phyloP scores from a whole-genome alignment of 2,113 vertebrate genomes.

The Athene noctua region DNA sequence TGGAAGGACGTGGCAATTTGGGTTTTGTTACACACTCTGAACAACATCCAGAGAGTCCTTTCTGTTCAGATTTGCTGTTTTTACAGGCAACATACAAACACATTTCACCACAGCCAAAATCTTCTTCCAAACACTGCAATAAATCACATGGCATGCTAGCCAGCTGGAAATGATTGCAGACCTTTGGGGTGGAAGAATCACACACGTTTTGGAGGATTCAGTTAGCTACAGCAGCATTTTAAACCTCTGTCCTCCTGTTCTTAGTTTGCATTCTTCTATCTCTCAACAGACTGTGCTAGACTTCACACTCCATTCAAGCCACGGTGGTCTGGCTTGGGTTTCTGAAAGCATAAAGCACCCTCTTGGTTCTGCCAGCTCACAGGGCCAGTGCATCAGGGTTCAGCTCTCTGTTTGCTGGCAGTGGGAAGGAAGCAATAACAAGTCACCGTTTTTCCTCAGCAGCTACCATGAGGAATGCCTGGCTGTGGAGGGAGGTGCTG shows the following conservation, averaged over 20 bases:
- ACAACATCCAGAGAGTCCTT: background rate
- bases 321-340: background rate
- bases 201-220: background rate
- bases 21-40: conserved; percentile 8
- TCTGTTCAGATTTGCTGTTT: conserved; percentile 24
- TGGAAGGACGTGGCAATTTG: background rate
- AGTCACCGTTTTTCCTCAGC: background rate
- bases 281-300: background rate
- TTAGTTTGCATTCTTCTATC: background rate
- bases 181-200: background rate
- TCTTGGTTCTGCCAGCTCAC: background rate
- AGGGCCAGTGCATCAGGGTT: fast-evolving
- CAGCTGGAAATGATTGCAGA: conserved; percentile 44
- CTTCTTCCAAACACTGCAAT: conserved; percentile 8
- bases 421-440: background rate
- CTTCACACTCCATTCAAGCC: background rate
- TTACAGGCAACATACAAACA: background rate
- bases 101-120: conserved; percentile 24
- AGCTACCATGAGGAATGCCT: fast-evolving
- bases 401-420: background rate
- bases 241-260: background rate
- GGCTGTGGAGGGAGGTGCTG: background rate
- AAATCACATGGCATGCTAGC: background rate
- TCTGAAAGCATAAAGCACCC: background rate
- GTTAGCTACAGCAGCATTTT: conserved; percentile 9